These are phyloP conservation scores for Athetis lepigone DNA, from an alignment of 2,888 invertebrate species.

Conservation along the genomic window DNA sequence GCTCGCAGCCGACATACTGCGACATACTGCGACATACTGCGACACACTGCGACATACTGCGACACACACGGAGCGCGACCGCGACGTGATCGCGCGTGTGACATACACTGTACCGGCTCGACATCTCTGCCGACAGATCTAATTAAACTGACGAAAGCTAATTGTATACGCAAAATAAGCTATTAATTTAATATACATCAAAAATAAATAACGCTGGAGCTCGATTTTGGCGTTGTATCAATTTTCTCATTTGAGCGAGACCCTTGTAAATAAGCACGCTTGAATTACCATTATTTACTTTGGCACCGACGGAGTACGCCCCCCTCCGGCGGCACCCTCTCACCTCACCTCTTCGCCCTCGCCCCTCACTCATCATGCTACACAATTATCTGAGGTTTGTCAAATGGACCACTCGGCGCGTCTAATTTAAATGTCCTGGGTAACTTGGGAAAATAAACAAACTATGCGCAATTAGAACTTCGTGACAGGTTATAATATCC, in stretches of 20 bases:
- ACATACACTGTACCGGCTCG: neutral
- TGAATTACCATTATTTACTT: conserved; percentile 39
- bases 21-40: no score
- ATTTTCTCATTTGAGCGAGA: conserved; percentile 38
- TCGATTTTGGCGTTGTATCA: conserved; percentile 32
- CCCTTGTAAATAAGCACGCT: conserved; percentile 34
- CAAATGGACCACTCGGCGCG: conserved; percentile 3
- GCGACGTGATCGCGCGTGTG: no score
- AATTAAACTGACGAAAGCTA: conserved; percentile 8
- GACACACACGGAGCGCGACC: no score
- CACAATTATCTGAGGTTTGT: conserved; percentile 11
- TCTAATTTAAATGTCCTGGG: conserved; percentile 10
- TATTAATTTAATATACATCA: conserved; percentile 27
- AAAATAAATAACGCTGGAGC: conserved; percentile 25
- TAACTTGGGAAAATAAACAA: conserved; percentile 1
- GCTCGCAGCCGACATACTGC: no score
- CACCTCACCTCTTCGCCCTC: neutral
- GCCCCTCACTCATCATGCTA: neutral
- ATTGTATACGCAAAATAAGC: conserved; percentile 28
- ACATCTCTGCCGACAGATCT: conserved; percentile 4
- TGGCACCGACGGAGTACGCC: conserved; percentile 12
- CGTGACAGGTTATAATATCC: conserved; percentile 8
- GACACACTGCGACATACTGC: no score
- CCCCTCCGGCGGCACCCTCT: neutral
- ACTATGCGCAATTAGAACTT: conserved; percentile 15